These are phyloP conservation scores for Xestia ashworthii DNA, from an alignment of 2,888 invertebrate species.

Conservation along the genomic window DNA sequence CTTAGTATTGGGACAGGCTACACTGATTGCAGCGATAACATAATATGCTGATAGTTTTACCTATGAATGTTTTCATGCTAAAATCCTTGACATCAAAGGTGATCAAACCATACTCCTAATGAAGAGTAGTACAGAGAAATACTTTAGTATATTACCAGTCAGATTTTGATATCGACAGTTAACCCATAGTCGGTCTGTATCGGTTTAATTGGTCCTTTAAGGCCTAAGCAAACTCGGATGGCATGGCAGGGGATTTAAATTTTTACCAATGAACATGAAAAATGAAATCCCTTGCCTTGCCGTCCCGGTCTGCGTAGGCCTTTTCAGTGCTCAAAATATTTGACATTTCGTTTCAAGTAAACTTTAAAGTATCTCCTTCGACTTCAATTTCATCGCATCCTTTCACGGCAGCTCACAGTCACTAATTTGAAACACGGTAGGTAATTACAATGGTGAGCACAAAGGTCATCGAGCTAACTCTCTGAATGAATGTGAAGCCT, in stretches of 20 bases:
- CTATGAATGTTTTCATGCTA: neutral
- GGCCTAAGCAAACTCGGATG: too few relatives aligned
- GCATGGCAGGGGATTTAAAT: too few relatives aligned
- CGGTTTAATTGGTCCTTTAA: neutral
- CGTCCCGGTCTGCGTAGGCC: too few relatives aligned
- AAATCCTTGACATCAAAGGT: neutral
- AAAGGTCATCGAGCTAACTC: slow-evolving; percentile 57
- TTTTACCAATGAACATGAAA: too few relatives aligned
- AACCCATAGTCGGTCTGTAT: neutral
- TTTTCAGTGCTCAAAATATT: neutral
- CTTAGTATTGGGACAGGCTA: neutral
- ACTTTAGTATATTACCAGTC: neutral
- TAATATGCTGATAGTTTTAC: neutral
- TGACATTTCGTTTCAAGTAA: neutral
- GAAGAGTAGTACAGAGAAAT: too few relatives aligned
- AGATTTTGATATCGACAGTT: neutral
- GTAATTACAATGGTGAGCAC: slow-evolving; percentile 46
- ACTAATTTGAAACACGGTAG: slow-evolving; percentile 35
- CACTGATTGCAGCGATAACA: too few relatives aligned
- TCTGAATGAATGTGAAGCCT: slow-evolving; percentile 69
- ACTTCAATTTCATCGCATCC: neutral
- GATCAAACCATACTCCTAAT: neutral
- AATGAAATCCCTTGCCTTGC: too few relatives aligned
- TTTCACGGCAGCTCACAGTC: neutral
- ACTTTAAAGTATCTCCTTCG: neutral